Conservation (phyloP, 2,888 invertebrate species). For the Euplexia lucipara region DNA sequence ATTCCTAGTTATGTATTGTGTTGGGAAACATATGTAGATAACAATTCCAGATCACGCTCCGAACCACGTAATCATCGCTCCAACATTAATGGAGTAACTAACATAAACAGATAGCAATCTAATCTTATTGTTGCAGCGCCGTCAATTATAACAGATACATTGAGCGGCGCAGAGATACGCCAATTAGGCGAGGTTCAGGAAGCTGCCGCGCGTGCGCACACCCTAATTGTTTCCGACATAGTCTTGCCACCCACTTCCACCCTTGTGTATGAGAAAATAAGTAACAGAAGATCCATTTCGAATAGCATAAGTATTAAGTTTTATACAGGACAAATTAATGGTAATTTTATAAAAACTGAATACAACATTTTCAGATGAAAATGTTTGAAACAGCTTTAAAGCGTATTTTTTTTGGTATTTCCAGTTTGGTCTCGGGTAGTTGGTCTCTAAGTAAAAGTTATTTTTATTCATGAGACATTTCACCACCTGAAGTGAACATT, state of each 20-base stretch:
- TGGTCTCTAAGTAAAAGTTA: too few species aligned
- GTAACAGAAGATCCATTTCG: slow-evolving; percentile 20
- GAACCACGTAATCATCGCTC: slow-evolving; percentile 39
- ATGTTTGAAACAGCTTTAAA: too few species aligned
- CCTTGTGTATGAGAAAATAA: slow-evolving; percentile 16
- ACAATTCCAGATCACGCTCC: slow-evolving; percentile 12
- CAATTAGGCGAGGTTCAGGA: slow-evolving; percentile 84
- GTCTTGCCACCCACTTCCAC: slow-evolving; percentile 68
- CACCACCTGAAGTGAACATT: too few species aligned
- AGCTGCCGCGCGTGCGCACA: slow-evolving; percentile 87
- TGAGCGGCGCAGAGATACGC: slow-evolving; percentile 84
- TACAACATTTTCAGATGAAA: too few species aligned
- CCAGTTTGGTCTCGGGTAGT: too few species aligned
- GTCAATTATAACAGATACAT: slow-evolving; percentile 86
- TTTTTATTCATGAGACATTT: too few species aligned
- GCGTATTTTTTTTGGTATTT: too few species aligned
- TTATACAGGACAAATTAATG: too few species aligned
- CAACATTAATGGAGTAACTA: slow-evolving; percentile 58
- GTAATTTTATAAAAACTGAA: too few species aligned
- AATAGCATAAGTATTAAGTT: too few species aligned
- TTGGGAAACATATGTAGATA: slow-evolving; percentile 2
- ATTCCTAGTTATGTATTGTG: background rate
- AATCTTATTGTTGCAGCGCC: slow-evolving; percentile 77
- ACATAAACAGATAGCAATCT: slow-evolving; percentile 71
- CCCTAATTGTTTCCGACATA: slow-evolving; percentile 86